These are phyloP conservation scores for Takifugu bimaculatus DNA, from an alignment of 2,113 vertebrate species.

Conservation along the genomic window DNA sequence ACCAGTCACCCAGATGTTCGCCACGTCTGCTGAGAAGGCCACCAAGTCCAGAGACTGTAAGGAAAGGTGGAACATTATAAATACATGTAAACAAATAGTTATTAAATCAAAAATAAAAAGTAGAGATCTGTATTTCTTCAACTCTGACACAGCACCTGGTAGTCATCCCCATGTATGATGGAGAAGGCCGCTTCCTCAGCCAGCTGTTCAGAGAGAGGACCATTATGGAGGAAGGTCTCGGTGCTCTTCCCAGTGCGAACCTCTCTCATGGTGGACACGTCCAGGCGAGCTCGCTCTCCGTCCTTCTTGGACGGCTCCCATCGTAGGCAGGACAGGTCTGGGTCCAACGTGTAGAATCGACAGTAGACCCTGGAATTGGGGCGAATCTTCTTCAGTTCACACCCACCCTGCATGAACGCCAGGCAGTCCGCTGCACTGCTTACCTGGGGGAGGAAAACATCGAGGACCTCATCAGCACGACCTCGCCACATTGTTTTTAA, in stretches of 20 bases:
- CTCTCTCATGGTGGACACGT: slow-evolving; percentile 87
- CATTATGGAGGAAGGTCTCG: slow-evolving; percentile 93
- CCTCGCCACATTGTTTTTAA: neutral
- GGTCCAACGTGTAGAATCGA: slow-evolving; percentile 91
- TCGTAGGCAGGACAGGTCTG: slow-evolving; percentile 88
- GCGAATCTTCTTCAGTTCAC: slow-evolving; percentile 94
- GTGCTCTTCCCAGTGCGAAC: slow-evolving; percentile 96
- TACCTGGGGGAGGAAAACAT: slow-evolving; percentile 60
- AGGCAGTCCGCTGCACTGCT: slow-evolving; percentile 94
- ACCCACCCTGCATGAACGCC: slow-evolving; percentile 97
- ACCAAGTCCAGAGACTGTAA: slow-evolving; percentile 90
- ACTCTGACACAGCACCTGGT: slow-evolving; percentile 59
- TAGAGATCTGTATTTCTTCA: neutral
- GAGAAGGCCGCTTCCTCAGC: slow-evolving; percentile 94
- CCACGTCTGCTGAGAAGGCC: slow-evolving; percentile 91
- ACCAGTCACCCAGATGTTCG: slow-evolving; percentile 98
- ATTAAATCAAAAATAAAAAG: no score
- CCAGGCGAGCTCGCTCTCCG: slow-evolving; percentile 88
- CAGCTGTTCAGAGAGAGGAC: slow-evolving; percentile 86
- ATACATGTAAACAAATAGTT: neutral
- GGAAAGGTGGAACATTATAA: neutral
- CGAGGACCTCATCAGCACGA: neutral
- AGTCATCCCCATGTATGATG: slow-evolving; percentile 91
- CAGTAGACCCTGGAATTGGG: slow-evolving; percentile 94
- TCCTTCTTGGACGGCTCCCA: slow-evolving; percentile 99